These are phyloP conservation scores for Pogonus chalceus DNA, from an alignment of 1,140 invertebrate species.

Conservation along the genomic window DNA sequence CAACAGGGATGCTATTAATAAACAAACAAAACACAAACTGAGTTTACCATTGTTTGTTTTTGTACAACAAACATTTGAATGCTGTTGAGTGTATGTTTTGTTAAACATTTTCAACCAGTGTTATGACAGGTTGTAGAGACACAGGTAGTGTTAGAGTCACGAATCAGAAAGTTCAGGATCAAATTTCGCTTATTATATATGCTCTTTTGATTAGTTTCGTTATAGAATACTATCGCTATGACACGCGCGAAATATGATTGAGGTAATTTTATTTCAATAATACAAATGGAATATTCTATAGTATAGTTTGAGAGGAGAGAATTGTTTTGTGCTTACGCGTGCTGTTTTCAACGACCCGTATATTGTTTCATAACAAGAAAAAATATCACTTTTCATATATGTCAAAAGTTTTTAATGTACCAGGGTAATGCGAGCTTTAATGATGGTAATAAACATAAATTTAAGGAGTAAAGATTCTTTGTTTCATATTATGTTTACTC, in stretches of 20 bases:
- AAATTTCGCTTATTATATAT: background rate
- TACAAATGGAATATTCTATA: background rate
- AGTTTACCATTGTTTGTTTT: background rate
- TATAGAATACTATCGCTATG: background rate
- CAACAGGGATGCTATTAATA: background rate
- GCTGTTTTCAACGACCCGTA: no score
- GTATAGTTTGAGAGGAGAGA: no score
- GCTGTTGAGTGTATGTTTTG: background rate
- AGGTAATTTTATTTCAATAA: conserved; percentile 2
- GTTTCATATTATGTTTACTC: no score
- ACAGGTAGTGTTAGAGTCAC: background rate
- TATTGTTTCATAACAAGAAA: no score
- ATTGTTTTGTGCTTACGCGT: no score
- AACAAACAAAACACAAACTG: background rate
- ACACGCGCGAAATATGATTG: background rate
- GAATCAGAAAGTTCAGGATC: background rate
- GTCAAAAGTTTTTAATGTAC: no score
- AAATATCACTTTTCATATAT: no score
- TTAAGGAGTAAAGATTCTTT: no score
- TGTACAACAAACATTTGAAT: background rate
- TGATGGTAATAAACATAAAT: no score
- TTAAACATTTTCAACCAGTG: background rate
- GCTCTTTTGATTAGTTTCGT: conserved; percentile 2
- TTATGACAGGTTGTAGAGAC: background rate
- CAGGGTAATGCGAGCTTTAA: no score